Evolutionary conservation across 2,888 invertebrate species (phyloP), one percentile per base, ranked within the genome.

Genomic region (Pollenia angustigena): DNA sequence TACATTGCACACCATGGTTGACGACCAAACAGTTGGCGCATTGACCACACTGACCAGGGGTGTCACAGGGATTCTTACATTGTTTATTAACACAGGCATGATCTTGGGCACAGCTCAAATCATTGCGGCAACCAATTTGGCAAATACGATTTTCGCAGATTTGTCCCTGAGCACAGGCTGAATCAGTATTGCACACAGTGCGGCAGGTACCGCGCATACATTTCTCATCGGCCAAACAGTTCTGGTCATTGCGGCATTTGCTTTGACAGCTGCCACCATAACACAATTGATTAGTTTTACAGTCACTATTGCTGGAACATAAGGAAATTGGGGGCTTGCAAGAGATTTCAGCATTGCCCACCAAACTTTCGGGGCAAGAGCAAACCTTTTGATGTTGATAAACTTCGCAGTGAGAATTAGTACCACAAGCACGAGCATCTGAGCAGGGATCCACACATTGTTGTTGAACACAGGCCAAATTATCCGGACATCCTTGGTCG

Each of bases 71-170:
- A 90, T 93, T 96, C 94, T 95, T 95, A 91, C 98, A 98, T 92
- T 97, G 96, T 90, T 97, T 97, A 90, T 96, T 96, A 60, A 97
- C 94, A 92, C 98, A 98, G 14, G 97, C 96, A 92, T 97, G 95
- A 85, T 96, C 94, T 85, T 94, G 94, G 10, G 95, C 94, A 91
- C 98, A 98, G 14, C 96, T 95, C 62, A 96, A 95, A 91, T 98
- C 98, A 90, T 96, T 97, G 85, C 98, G 95, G 91, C 98, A 98
- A 64, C 98, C 98, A 90, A 96, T 95, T 91, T 97, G 96, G 92
- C 98, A 98, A 88, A 98, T 94, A 90, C 97, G 95, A 90, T 97
- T 97, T 92, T 97, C 97, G 91, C 98, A 98, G 90, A 98, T 97
- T 93, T 97, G 97, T 88, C 97, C 96, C 14, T 95, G 94, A 23